Evolutionary conservation across 2,113 vertebrate species (phyloP).

Genomic region (Caranx melampygus): DNA sequence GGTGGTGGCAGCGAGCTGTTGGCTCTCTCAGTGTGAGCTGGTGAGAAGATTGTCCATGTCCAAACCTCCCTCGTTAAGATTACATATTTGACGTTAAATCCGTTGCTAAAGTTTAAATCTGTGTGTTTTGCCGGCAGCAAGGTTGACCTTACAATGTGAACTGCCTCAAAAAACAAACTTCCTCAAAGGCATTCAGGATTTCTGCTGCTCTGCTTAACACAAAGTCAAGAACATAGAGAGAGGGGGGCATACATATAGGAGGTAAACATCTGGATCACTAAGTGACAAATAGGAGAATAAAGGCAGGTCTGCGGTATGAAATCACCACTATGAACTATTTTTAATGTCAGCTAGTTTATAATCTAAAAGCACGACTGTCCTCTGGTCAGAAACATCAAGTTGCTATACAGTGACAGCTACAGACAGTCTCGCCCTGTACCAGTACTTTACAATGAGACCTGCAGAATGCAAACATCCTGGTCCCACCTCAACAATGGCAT

Average conservation of each 20-base stretch:
- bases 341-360: background rate
- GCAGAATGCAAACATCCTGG: background rate
- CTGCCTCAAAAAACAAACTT: constrained; percentile 50
- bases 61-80: constrained; percentile 49
- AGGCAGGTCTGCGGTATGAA: background rate
- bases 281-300: background rate
- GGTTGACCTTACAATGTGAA: constrained; percentile 59
- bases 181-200: constrained; percentile 38
- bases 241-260: background rate
- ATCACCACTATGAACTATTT: background rate
- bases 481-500: background rate
- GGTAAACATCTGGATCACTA: background rate
- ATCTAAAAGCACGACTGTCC: too few species aligned
- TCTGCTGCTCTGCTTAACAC: constrained; percentile 5
- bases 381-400: background rate
- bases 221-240: background rate
- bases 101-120: constrained; percentile 63
- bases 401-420: too few species aligned
- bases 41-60: constrained; percentile 55
- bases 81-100: constrained; percentile 65
- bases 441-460: background rate
- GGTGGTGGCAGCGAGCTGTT: constrained; percentile 51
- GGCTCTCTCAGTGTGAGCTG: constrained; percentile 70
- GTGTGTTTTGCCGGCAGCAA: constrained; percentile 61
- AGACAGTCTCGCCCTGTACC: too few species aligned